Evolutionary conservation across 1,140 invertebrate species (phyloP), one percentile per base, ranked within the genome.

Genomic region (Sarcophaga bullata): DNA sequence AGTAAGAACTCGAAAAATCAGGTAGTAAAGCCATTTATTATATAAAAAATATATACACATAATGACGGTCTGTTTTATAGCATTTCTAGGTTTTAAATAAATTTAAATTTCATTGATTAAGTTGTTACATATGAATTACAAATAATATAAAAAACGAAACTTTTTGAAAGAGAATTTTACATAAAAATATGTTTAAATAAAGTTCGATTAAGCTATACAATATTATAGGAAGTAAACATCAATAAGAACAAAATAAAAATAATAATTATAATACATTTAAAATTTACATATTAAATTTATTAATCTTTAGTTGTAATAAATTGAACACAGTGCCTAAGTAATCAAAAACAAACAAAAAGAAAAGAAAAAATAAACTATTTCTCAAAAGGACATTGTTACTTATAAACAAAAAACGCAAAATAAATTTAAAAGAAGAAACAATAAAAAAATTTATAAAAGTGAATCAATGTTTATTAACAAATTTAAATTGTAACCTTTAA

Each of bases 251-350:
- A 58, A 49, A 80, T 19, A 50, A 19, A 17, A 17, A 80, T 50
- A 15, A 50, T 46, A 73, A 73, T 73, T 73, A 48, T 54, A 80
- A 80, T 25, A 62, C 62, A 48, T 62, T 62, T 8, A 50, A 54
- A 54, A 52, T 73, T 82, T 62, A 47, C 62, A 80, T 82, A 48
- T 80, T 58, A 76, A 78, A 76, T 78, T 76, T 72, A 83, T 80
- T 83, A 83, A 86, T 88, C 86, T 88, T 89, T 89, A 89, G 88
- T 82, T 89, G 86, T 89, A 89, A 89, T 89, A 89, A 78, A 78
- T 78, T 87, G 88, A 89, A 89, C 88, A 89, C 88, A 89, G 88
- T 89, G 88, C 88, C 88, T 89, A 89, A 89, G 88, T 89, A 89
- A 89, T 89, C 88, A 89, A 89, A 86, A 85, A 50, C 46, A 48